These are phyloP conservation scores for Ernsta delagoae DNA, from an alignment of 2,888 invertebrate species.

Conservation along the genomic window DNA sequence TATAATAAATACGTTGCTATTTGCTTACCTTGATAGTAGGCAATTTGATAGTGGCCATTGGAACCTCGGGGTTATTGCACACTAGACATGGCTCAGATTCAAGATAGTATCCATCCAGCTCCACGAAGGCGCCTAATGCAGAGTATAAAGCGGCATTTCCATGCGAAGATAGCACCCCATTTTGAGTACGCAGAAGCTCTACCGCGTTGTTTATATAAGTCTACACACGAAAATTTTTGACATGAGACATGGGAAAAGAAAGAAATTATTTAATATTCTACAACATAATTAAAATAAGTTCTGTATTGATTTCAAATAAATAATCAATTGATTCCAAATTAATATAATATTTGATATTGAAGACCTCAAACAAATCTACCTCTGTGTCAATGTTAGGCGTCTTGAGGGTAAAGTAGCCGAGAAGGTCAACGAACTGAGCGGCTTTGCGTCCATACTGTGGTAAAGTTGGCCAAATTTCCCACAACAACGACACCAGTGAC, in stretches of 20 bases:
- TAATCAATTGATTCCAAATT: too few relatives aligned
- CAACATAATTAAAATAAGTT: too few relatives aligned
- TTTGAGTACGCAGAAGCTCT: slow-evolving; percentile 93
- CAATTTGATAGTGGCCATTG: slow-evolving; percentile 95
- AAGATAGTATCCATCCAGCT: slow-evolving; percentile 97
- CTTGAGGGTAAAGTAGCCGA: slow-evolving; percentile 97
- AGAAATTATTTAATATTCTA: too few relatives aligned
- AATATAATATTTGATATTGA: too few relatives aligned
- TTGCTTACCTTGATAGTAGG: slow-evolving; percentile 92
- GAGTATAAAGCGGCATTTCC: slow-evolving; percentile 97
- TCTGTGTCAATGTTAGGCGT: slow-evolving; percentile 89
- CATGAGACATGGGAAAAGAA: too few relatives aligned
- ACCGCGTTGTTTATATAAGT: slow-evolving; percentile 95
- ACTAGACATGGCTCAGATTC: slow-evolving; percentile 99
- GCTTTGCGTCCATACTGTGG: slow-evolving; percentile 97
- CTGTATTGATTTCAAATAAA: too few relatives aligned
- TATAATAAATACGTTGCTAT: background rate
- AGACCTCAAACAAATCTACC: too few relatives aligned
- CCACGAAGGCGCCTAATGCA: slow-evolving; percentile 96
- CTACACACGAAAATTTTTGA: slow-evolving; percentile 53
- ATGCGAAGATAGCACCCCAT: slow-evolving; percentile 94
- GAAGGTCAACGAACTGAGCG: slow-evolving; percentile 97
- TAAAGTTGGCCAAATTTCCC: slow-evolving; percentile 96
- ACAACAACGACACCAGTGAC: slow-evolving; percentile 91
- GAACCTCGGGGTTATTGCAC: slow-evolving; percentile 98